Percentiles rank a stretch among this genome's conserved stretches.
Conservation (phyloP, 2,113 vertebrate genomes). For the Chloroceryle aenea region DNA sequence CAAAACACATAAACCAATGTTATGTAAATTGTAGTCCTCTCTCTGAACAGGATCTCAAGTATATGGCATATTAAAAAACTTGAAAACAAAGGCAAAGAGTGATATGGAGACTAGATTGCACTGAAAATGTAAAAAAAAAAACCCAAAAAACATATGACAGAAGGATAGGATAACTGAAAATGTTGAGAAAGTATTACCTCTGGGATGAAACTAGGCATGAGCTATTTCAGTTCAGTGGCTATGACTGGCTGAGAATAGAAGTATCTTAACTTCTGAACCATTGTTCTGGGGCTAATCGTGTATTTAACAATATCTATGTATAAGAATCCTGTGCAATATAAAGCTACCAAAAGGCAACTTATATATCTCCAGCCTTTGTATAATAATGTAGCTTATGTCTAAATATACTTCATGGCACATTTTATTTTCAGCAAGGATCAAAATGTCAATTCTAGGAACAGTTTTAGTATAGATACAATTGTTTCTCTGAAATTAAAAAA, state of each 20-base stretch:
- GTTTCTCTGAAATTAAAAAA: constrained; percentile 54
- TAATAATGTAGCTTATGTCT: background rate
- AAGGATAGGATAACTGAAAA: background rate
- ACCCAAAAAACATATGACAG: background rate
- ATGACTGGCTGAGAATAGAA: background rate
- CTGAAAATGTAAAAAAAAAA: background rate
- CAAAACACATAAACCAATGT: background rate
- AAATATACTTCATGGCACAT: constrained; percentile 5
- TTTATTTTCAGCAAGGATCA: constrained; percentile 40
- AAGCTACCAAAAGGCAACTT: background rate
- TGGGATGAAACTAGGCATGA: background rate
- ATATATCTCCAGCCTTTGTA: background rate
- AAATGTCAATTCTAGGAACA: constrained; percentile 13
- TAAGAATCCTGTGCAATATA: background rate
- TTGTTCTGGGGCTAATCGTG: background rate
- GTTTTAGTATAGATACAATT: constrained; percentile 50
- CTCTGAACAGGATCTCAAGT: background rate
- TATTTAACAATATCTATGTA: background rate
- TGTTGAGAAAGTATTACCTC: background rate
- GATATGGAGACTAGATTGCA: background rate
- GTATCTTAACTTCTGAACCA: background rate
- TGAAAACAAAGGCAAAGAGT: background rate
- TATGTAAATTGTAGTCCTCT: background rate
- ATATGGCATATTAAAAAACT: background rate
- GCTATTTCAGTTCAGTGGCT: background rate